These are phyloP conservation scores for Tetramorium bicarinatum DNA, from an alignment of 2,888 invertebrate genomes.

Conservation along the genomic window DNA sequence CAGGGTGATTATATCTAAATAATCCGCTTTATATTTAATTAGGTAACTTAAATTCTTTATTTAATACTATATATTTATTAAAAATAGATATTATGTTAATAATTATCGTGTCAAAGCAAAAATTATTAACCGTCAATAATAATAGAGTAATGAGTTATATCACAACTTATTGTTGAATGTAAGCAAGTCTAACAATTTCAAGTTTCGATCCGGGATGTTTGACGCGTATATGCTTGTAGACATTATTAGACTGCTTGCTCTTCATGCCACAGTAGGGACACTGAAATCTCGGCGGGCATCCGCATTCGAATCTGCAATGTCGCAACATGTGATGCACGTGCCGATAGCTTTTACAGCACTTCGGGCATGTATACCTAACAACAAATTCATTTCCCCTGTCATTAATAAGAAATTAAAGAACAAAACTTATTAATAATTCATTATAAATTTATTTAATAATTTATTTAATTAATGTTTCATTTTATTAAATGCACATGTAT, in stretches of 20 bases:
- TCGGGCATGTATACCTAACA: conserved; percentile 73
- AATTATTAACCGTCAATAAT: neutral
- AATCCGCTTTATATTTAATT: conserved; percentile 9
- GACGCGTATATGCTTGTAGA: conserved; percentile 77
- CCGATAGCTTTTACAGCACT: conserved; percentile 78
- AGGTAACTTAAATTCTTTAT: neutral
- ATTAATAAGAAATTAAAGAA: neutral
- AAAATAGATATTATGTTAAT: neutral
- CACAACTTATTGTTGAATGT: conserved; percentile 41
- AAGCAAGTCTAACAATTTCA: conserved; percentile 59
- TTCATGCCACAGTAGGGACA: conserved; percentile 82
- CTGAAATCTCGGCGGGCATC: conserved; percentile 78
- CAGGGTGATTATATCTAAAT: neutral
- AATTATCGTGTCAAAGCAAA: neutral
- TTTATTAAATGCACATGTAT: neutral
- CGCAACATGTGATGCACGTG: conserved; percentile 78
- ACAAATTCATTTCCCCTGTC: conserved; percentile 13
- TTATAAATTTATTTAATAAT: too few relatives aligned
- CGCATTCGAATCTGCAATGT: conserved; percentile 86
- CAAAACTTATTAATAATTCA: neutral
- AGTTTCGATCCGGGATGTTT: conserved; percentile 73
- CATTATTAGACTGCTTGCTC: conserved; percentile 77
- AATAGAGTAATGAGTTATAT: neutral
- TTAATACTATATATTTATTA: neutral
- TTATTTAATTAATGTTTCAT: neutral